A percentile compares a stretch with the other conserved stretches of the same genome.
phyloP scores from a whole-genome alignment of 2,888 invertebrate genomes.

The Emmelina monodactyla region DNA sequence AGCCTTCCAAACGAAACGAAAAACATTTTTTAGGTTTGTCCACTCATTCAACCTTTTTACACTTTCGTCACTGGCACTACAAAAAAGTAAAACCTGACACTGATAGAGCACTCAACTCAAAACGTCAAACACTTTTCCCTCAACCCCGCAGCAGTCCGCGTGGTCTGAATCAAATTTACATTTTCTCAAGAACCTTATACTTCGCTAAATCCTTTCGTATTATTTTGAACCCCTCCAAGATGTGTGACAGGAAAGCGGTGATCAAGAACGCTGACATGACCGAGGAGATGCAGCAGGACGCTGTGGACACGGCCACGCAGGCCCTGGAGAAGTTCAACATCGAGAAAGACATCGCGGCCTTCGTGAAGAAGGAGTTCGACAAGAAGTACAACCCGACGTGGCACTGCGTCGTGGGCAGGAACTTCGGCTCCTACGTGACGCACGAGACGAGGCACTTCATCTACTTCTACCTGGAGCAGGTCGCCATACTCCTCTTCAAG shows the following conservation, averaged over 20 bases:
- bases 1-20: too few relatives aligned
- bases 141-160: too few relatives aligned
- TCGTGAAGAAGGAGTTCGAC: slow-evolving; percentile 99
- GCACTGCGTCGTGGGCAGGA: slow-evolving; percentile 99
- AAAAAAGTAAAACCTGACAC: too few relatives aligned
- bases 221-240: too few relatives aligned
- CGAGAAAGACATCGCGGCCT: slow-evolving; percentile 99
- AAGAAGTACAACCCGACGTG: slow-evolving; percentile 99
- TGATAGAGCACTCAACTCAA: too few relatives aligned
- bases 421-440: slow-evolving; percentile 98
- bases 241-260: slow-evolving; percentile 98
- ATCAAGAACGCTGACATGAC: slow-evolving; percentile 99
- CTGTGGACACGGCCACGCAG: slow-evolving; percentile 98
- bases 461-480: slow-evolving; percentile 99
- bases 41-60: too few relatives aligned
- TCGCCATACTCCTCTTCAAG: slow-evolving; percentile 98
- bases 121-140: too few relatives aligned
- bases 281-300: slow-evolving; percentile 99
- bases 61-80: too few relatives aligned
- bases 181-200: too few relatives aligned
- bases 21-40: too few relatives aligned
- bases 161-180: too few relatives aligned
- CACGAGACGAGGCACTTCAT: slow-evolving; percentile 99
- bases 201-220: too few relatives aligned
- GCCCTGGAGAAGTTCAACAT: slow-evolving; percentile 99